Base-by-base conservation (phyloP, 1,140 invertebrate species). In the Battus philenor region DNA sequence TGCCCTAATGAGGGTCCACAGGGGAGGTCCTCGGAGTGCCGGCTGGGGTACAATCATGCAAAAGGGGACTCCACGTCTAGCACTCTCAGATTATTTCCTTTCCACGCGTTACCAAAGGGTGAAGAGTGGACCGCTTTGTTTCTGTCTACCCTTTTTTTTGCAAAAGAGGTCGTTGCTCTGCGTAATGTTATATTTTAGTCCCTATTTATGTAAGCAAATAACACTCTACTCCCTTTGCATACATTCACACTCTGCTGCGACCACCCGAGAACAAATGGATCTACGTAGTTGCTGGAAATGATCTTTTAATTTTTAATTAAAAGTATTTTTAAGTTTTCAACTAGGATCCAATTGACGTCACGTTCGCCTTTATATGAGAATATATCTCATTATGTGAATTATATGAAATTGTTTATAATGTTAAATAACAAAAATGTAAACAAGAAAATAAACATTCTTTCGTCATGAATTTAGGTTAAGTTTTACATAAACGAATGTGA, bases 1-100 rank as follows among this genome's bases (percentile, higher is more conserved):
- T 56, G 49, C 34, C 50, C 41, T 59, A 65, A 65, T 62, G 53
- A 62, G 50, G 50, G 54, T 54, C 39, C 24, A 56, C 47, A 46
- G 33, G 54, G 54, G 54, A 47, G 51, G 59, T 54, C 52, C 30
- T 47, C 6, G 6, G 18, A 10, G 17, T 7, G n/a, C 22, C 12
- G 18, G 15, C 18, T 22, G 13, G 6, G 33, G 31, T 16, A 17
- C 17, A 22, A 36, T 32, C 6, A 13, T n/a, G 13, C 10, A 9
- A 34, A 34, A 34, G 17, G 33, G 33, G 33, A 20, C 33, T 10
- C 5, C 17, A 20, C 2, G 16, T 36, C 33, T 36, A 36, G 33
- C 17, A 36, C 33, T 36, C 36, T 50, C 26, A 13, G 36, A 29
- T 49, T 49, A 47, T 55, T 54, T 54, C 43, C 51, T 54, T 44